Evolutionary conservation across 1,140 invertebrate species (phyloP).

Genomic region (Hycleus phaleratus): DNA sequence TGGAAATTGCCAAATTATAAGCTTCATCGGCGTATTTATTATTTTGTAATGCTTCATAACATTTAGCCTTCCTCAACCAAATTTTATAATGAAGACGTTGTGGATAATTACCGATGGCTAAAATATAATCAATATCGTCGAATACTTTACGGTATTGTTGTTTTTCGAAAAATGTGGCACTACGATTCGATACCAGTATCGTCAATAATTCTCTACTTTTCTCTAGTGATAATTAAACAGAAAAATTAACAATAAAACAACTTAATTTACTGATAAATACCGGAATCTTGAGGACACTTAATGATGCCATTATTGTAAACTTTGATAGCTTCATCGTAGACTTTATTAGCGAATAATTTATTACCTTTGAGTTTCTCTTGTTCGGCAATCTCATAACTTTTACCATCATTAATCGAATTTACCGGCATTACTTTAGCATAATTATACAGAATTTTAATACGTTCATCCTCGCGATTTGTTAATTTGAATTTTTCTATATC

Average conservation of each 20-base stretch:
- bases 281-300: slow-evolving; percentile 54
- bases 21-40: slow-evolving; percentile 33
- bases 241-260: neutral
- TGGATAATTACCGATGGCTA: slow-evolving; percentile 59
- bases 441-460: slow-evolving; percentile 31
- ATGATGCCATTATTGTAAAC: slow-evolving; percentile 66
- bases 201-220: slow-evolving; percentile 54
- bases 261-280: slow-evolving; percentile 39
- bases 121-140: slow-evolving; percentile 65
- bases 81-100: slow-evolving; percentile 22
- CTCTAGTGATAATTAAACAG: slow-evolving; percentile 23
- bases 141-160: slow-evolving; percentile 63
- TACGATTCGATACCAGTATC: slow-evolving; percentile 77
- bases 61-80: slow-evolving; percentile 28
- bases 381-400: slow-evolving; percentile 55
- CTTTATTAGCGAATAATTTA: slow-evolving; percentile 63
- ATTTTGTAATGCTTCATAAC: slow-evolving; percentile 29
- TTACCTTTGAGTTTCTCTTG: slow-evolving; percentile 70
- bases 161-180: slow-evolving; percentile 76
- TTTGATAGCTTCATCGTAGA: slow-evolving; percentile 64
- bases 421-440: slow-evolving; percentile 29
- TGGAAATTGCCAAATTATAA: slow-evolving; percentile 30
- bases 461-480: slow-evolving; percentile 26
- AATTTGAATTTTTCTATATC: slow-evolving; percentile 24
- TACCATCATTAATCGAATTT: slow-evolving; percentile 42